Evolutionary conservation across 2,113 vertebrate genomes (phyloP).

Genomic region (Campylomormyrus tamandua): DNA sequence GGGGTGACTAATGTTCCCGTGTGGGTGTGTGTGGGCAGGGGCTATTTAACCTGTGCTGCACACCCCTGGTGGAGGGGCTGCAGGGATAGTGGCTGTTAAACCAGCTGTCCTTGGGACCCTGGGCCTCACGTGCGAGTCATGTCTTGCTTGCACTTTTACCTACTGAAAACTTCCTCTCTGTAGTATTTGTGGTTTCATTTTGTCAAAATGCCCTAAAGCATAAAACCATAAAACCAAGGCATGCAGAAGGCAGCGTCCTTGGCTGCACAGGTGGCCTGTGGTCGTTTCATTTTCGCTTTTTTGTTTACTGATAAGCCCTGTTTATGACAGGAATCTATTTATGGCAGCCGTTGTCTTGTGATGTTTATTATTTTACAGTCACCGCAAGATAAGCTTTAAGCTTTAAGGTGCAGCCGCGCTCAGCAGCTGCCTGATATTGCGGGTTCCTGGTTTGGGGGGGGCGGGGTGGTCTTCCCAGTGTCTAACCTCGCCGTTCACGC

Average conservation of each 20-base stretch:
- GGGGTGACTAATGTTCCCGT: conserved; percentile 39
- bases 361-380: not conserved
- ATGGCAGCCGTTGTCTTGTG: not conserved
- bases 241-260: not conserved
- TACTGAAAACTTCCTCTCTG: not conserved
- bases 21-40: conserved; percentile 29
- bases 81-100: not conserved
- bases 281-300: not conserved
- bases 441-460: no score
- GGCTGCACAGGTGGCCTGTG: not conserved
- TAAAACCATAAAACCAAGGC: not conserved
- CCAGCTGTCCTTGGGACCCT: not conserved
- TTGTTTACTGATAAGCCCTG: not conserved
- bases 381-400: not conserved
- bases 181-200: not conserved
- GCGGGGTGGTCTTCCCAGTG: not conserved
- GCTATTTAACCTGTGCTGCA: conserved; percentile 27
- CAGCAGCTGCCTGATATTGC: not conserved
- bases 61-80: not conserved
- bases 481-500: conserved; percentile 20
- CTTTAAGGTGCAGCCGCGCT: not conserved
- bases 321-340: not conserved
- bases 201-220: not conserved
- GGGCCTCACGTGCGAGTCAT: not conserved
- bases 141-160: not conserved